Percentiles rank a stretch among this genome's conserved stretches.
phyloP scores from a whole-genome alignment of 2,888 invertebrate genomes.

The Troides oblongomaculatus region DNA sequence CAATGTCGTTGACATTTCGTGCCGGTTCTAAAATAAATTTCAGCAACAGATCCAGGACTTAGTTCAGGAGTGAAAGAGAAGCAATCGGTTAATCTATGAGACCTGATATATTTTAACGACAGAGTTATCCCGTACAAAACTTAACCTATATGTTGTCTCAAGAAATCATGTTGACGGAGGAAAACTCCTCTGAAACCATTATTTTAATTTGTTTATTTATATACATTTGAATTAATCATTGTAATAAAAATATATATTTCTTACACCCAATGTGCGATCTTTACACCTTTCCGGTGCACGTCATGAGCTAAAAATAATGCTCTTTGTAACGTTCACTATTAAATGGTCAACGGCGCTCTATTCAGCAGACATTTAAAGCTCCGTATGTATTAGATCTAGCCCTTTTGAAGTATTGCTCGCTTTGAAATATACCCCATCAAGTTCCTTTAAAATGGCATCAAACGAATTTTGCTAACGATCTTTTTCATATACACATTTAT shows the following conservation, averaged over 20 bases:
- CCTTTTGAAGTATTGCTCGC: constrained; percentile 59
- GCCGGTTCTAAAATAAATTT: constrained; percentile 43
- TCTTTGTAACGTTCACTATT: constrained; percentile 4
- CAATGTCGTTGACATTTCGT: constrained; percentile 71
- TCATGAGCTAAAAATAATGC: background rate
- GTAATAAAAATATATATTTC: too few species aligned
- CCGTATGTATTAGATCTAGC: constrained; percentile 67
- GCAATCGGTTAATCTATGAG: background rate
- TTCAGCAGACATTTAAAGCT: constrained; percentile 66
- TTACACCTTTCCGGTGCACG: too few species aligned
- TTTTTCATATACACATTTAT: constrained; percentile 10
- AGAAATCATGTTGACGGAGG: too few species aligned
- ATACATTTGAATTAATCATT: too few species aligned
- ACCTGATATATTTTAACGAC: background rate
- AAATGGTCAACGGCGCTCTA: constrained; percentile 39
- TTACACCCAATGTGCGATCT: too few species aligned
- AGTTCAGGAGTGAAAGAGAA: background rate
- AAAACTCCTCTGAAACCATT: too few species aligned
- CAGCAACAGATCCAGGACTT: constrained; percentile 3
- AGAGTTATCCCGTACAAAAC: too few species aligned
- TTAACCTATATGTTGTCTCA: too few species aligned
- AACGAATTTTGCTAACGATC: constrained; percentile 31
- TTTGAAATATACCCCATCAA: constrained; percentile 63
- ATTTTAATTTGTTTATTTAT: too few species aligned
- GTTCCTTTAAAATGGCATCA: constrained; percentile 41